Conservation (phyloP, 2,113 vertebrate species). For the Indri indri region DNA sequence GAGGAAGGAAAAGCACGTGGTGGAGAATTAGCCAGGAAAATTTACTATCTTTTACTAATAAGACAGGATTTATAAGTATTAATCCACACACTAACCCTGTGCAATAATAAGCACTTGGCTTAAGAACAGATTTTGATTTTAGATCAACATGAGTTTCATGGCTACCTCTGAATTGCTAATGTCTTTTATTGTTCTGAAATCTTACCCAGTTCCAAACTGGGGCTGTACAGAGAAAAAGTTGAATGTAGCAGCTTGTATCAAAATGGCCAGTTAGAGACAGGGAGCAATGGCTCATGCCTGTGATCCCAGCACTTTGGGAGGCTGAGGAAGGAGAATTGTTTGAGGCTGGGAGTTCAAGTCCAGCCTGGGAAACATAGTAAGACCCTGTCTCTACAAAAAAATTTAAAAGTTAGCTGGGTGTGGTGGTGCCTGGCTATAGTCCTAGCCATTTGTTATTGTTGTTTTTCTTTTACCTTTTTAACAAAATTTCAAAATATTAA, state of each 20-base stretch:
- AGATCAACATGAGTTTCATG: neutral
- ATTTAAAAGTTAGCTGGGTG: too few relatives aligned
- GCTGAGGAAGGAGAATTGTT: too few relatives aligned
- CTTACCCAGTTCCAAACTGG: neutral
- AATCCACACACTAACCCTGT: neutral
- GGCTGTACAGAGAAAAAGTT: neutral
- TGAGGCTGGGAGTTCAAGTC: too few relatives aligned
- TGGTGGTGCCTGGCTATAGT: too few relatives aligned
- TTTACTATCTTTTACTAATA: neutral
- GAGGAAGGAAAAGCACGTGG: neutral
- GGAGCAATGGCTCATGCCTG: too few relatives aligned
- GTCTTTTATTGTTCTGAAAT: constrained; percentile 6
- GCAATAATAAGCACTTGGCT: neutral
- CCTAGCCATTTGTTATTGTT: too few relatives aligned
- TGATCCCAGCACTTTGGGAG: too few relatives aligned
- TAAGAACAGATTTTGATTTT: constrained; percentile 41
- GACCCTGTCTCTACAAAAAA: too few relatives aligned
- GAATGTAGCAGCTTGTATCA: neutral
- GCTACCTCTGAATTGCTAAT: neutral
- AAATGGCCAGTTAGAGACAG: neutral
- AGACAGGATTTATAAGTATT: neutral
- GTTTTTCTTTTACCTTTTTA: too few relatives aligned
- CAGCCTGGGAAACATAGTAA: too few relatives aligned
- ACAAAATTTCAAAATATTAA: too few relatives aligned
- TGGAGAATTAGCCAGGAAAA: neutral